Evolutionary conservation across 2,797 vertebrate genomes (phyloP), one percentile per base, ranked within the genome.

Genomic region (Brotula barbata): DNA sequence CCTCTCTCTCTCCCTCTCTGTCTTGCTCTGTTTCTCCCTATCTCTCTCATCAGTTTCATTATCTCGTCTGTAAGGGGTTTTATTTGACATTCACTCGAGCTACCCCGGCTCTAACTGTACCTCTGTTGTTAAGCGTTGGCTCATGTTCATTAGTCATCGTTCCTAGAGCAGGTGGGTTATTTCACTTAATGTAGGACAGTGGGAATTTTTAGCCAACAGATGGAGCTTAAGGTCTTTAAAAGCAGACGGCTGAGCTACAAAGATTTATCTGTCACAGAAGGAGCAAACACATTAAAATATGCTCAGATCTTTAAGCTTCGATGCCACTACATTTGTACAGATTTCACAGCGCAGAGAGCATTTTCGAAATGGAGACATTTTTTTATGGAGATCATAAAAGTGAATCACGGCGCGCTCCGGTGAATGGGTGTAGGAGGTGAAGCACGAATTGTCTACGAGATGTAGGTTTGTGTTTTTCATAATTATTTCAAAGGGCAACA

Each of bases 401-500:
- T 12, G 20, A 53, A 23, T 31, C 33, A 43, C 16, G 58, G 66
- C 22, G 61, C 11, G 44, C 59, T 33, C 10, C 15, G 16, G 50
- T 47, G 68, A 75, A 71, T 6, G 7, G 6, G 49, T n/a, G 48
- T 41, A 64, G 74, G 51, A 64, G 28, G 42, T 57, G 65, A 22
- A 52, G 23, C 21, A 43, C 6, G 5, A 49, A 56, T 73, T 78
- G 64, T 80, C 68, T 72, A 66, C 62, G 56, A 82, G 74, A 75
- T 48, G 46, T 37, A 70, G 58, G 52, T 75, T 64, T 64, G 72
- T 36, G 64, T 82, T 36, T 66, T 82, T 86, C 82, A 89, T 89
- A 64, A 87, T 89, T 89, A 85, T 89, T 89, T 89, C 56, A 90
- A 84, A 81, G 70, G 64, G 50, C 71, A 60, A 48, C 16, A 11